Percentiles rank a stretch among this genome's conserved stretches.
These are phyloP conservation scores for Catharus bicknelli DNA, from an alignment of 2,113 vertebrate genomes.

Conservation along the genomic window DNA sequence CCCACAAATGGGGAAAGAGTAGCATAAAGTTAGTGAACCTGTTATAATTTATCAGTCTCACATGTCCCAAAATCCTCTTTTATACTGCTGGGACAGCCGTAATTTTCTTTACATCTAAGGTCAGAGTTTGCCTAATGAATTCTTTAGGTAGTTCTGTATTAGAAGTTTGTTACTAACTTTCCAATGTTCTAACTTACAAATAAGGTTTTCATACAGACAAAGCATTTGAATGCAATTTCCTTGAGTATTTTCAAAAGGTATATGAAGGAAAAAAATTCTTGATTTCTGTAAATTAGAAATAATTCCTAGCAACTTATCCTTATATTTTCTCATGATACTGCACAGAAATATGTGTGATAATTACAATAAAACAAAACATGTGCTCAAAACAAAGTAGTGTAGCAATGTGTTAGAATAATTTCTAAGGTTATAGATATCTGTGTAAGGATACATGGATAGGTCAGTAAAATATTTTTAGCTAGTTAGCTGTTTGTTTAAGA, in stretches of 20 bases:
- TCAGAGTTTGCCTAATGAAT: neutral
- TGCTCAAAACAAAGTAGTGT: neutral
- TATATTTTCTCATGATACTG: neutral
- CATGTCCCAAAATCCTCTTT: neutral
- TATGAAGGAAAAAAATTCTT: fast-evolving
- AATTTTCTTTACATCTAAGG: neutral
- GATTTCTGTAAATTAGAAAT: neutral
- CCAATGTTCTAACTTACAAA: neutral
- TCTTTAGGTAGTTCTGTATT: neutral
- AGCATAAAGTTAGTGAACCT: neutral
- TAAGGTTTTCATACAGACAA: neutral
- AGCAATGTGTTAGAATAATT: neutral
- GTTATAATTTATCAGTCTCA: neutral
- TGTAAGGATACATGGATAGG: neutral
- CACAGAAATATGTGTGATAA: neutral
- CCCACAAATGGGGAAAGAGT: neutral
- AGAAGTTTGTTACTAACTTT: neutral
- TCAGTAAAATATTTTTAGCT: neutral
- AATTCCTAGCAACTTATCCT: neutral
- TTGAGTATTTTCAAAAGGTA: neutral
- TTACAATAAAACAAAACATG: neutral
- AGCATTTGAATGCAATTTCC: neutral
- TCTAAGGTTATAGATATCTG: neutral
- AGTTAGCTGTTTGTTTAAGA: neutral
- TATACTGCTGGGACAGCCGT: neutral